phyloP scores from a whole-genome alignment of 2,797 vertebrate species.

The Allochrocebus solatus region DNA sequence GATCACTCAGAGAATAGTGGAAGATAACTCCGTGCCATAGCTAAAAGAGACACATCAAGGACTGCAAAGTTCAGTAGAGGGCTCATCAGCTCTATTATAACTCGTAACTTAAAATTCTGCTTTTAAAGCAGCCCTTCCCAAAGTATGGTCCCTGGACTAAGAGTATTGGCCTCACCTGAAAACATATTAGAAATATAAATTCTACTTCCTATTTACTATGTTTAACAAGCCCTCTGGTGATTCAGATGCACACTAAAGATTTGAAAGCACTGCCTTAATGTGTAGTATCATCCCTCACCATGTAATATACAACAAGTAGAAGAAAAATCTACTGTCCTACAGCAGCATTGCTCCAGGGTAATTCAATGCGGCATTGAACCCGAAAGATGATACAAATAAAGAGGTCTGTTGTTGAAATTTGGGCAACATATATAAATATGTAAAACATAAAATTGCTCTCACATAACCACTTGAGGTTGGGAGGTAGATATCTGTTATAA shows the following conservation, averaged over 20 bases:
- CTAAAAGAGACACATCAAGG: background rate
- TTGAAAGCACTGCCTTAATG: background rate
- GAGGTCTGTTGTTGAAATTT: background rate
- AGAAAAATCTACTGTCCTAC: background rate
- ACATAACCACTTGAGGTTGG: background rate
- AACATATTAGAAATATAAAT: background rate
- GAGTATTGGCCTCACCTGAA: background rate
- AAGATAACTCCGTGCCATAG: background rate
- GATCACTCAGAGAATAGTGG: background rate
- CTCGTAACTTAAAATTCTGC: background rate
- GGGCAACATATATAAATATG: background rate
- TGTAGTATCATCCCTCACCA: background rate
- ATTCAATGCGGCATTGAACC: background rate
- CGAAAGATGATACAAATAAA: background rate
- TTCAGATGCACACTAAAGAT: background rate
- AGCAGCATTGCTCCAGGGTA: background rate
- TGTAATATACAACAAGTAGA: background rate
- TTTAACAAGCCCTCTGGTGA: background rate
- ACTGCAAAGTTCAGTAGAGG: background rate
- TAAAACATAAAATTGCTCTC: background rate
- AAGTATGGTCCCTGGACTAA: background rate
- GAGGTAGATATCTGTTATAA: background rate
- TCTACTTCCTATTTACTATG: background rate
- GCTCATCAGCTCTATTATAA: background rate
- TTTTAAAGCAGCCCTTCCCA: background rate